A percentile compares a stretch with the other conserved stretches of the same genome.
Conservation (phyloP, 2,888 invertebrate genomes). For the Blastobasis adustella region DNA sequence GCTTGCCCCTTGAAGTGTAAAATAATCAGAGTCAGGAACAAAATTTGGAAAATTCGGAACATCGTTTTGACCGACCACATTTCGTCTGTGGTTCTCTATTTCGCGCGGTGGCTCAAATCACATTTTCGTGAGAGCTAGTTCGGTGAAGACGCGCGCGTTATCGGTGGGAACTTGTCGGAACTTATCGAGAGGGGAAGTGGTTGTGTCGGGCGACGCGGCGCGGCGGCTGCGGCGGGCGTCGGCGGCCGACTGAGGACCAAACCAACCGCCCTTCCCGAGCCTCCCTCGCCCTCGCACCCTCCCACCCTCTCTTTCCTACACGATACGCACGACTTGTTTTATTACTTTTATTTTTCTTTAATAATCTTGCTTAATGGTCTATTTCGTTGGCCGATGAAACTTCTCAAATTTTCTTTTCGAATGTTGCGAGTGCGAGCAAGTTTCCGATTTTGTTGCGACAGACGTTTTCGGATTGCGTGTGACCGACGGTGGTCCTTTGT, state of each 20-base stretch:
- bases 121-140: conserved; percentile 26
- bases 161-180: conserved; percentile 10
- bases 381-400: conserved; percentile 54
- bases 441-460: conserved; percentile 20
- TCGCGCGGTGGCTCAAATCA: conserved; percentile 17
- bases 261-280: conserved; percentile 37
- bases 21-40: conserved; percentile 33
- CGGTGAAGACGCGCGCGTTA: conserved; percentile 19
- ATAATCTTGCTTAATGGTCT: conserved; percentile 64
- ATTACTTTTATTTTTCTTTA: conserved; percentile 69
- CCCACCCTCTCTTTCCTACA: conserved; percentile 41
- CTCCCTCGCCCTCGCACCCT: conserved; percentile 35
- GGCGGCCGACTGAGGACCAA: conserved; percentile 42
- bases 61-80: conserved; percentile 34
- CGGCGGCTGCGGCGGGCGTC: conserved; percentile 26
- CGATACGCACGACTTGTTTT: conserved; percentile 61
- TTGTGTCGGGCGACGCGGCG: conserved; percentile 1
- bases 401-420: conserved; percentile 47
- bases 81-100: conserved; percentile 9
- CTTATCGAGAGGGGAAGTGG: conserved; percentile 5
- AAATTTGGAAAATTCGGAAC: conserved; percentile 32
- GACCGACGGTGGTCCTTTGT: background rate
- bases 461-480: conserved; percentile 18
- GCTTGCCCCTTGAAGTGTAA: conserved; percentile 33
- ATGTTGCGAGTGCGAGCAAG: conserved; percentile 33